Percentiles rank a stretch among this genome's conserved stretches.
Conservation (phyloP, 2,113 vertebrate genomes). For the Mellivora capensis region DNA sequence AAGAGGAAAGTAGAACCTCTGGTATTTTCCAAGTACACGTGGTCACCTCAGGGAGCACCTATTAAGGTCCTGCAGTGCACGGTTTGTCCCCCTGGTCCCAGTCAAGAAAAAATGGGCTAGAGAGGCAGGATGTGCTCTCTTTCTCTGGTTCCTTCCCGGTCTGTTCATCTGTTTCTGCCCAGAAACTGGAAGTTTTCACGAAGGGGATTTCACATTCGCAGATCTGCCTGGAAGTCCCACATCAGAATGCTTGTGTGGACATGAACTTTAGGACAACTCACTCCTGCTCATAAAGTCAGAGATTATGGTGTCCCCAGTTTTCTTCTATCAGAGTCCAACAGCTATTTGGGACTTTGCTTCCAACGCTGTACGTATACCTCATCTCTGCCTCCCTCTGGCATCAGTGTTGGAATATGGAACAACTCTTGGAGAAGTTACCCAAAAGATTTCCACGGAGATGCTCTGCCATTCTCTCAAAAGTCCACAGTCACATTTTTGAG, state of each 20-base stretch:
- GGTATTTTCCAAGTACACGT: accelerated
- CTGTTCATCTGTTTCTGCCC: not conserved
- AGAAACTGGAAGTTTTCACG: not conserved
- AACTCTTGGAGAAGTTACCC: not conserved
- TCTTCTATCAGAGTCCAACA: not conserved
- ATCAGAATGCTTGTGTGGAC: not conserved
- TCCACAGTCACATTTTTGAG: not conserved
- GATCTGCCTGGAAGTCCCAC: not conserved
- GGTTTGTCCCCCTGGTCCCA: not conserved
- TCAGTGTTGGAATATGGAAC: accelerated
- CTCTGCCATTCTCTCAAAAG: not conserved
- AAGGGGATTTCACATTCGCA: not conserved
- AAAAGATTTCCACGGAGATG: not conserved
- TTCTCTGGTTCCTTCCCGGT: not conserved
- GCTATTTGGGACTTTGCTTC: not conserved
- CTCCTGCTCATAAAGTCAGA: not conserved
- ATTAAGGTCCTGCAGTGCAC: not conserved
- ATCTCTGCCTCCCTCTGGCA: accelerated
- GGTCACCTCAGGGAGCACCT: accelerated
- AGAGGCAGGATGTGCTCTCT: not conserved
- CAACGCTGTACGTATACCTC: accelerated
- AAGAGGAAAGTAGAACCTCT: not conserved
- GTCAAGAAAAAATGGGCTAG: not conserved
- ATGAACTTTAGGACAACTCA: too few species aligned
- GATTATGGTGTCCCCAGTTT: not conserved